These are phyloP conservation scores for Carassius gibelio DNA, from an alignment of 2,113 vertebrate genomes.

Conservation along the genomic window DNA sequence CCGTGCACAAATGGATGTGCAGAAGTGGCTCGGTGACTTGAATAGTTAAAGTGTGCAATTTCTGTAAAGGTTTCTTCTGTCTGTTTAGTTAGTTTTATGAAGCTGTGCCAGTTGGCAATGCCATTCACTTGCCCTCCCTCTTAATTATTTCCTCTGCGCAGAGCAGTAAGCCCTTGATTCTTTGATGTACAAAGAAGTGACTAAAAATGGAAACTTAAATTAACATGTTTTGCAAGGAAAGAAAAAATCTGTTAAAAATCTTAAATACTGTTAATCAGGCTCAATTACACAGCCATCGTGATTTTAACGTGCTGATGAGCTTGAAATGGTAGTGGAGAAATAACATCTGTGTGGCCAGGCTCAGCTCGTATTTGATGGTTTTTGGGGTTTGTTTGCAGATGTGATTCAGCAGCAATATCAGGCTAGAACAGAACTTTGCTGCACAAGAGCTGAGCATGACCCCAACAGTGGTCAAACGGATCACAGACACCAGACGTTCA, in stretches of 20 bases:
- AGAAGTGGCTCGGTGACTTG: background rate
- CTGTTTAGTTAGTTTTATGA: background rate
- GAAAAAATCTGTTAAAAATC: background rate
- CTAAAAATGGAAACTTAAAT: background rate
- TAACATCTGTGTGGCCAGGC: constrained; percentile 13
- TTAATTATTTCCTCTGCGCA: background rate
- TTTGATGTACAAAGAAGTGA: background rate
- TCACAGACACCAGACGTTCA: background rate
- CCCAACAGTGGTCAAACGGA: background rate
- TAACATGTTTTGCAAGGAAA: background rate
- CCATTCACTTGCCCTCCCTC: background rate
- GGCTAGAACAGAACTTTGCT: constrained; percentile 19
- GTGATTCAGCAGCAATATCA: constrained; percentile 15
- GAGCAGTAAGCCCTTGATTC: background rate
- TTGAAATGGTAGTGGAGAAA: constrained; percentile 20
- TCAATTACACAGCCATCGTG: background rate
- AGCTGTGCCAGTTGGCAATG: background rate
- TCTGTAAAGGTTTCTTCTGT: no score
- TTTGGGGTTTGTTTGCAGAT: constrained; percentile 39
- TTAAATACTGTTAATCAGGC: background rate
- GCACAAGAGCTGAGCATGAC: background rate
- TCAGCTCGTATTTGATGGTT: constrained; percentile 19
- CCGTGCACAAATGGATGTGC: constrained; percentile 33
- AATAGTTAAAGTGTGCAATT: background rate
- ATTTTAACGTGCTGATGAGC: background rate